Percentiles rank a stretch among this genome's conserved stretches.
Conservation (phyloP, 2,113 vertebrate genomes). For the Pterocles burchelli region DNA sequence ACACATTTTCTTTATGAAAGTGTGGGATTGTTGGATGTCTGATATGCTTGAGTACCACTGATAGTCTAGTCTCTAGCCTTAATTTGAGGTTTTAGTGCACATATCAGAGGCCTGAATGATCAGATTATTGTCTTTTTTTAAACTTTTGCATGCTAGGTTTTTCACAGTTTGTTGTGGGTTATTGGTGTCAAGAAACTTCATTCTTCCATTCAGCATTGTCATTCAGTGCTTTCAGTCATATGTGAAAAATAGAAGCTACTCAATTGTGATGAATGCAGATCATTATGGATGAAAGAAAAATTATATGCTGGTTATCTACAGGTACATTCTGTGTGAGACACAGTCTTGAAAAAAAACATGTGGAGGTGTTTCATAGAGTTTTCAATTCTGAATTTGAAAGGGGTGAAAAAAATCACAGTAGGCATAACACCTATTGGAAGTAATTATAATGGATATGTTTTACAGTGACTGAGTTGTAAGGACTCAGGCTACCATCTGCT, state of each 20-base stretch:
- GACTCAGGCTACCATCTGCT: background rate
- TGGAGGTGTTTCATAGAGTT: background rate
- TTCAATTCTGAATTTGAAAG: constrained; percentile 5
- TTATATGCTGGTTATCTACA: background rate
- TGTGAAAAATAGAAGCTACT: background rate
- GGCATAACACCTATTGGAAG: background rate
- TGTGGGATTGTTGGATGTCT: background rate
- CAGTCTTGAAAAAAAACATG: background rate
- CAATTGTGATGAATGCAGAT: background rate
- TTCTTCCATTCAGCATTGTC: background rate
- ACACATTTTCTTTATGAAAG: background rate
- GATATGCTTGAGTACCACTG: background rate
- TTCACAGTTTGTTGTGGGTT: background rate
- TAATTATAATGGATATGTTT: background rate
- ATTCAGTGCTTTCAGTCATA: background rate
- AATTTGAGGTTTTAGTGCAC: background rate
- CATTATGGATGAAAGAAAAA: background rate
- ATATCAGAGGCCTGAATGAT: background rate
- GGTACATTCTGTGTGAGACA: background rate
- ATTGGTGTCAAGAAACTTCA: background rate
- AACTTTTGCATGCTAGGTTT: background rate
- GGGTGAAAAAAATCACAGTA: background rate
- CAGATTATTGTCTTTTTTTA: background rate
- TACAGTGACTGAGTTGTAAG: background rate
- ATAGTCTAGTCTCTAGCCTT: background rate